Percentiles rank a stretch among this genome's conserved stretches.
phyloP scores from a whole-genome alignment of 2,113 vertebrate genomes.

The Steatornis caripensis region DNA sequence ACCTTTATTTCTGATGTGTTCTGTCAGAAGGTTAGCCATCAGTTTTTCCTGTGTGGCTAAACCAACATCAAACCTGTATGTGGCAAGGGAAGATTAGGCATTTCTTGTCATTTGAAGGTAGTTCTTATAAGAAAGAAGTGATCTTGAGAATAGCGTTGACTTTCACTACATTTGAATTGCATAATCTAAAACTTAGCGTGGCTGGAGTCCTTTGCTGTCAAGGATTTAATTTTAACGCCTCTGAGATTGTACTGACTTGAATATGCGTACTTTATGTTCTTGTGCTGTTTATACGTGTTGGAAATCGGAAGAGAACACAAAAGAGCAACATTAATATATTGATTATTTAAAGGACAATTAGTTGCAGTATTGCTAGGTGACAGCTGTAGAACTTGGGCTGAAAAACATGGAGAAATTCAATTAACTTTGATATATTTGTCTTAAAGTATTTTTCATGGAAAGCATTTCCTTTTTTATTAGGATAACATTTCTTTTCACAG shows the following conservation, averaged over 20 bases:
- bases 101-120: neutral
- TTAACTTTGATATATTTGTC: neutral
- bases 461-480: neutral
- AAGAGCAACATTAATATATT: neutral
- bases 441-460: slow-evolving; percentile 24
- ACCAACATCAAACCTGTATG: neutral
- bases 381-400: neutral
- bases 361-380: neutral
- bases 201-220: neutral
- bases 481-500: neutral
- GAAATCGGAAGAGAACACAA: neutral
- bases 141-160: neutral
- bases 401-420: neutral
- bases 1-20: neutral
- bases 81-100: neutral
- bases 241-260: slow-evolving; percentile 35
- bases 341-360: neutral
- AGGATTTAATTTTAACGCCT: slow-evolving; percentile 11
- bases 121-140: neutral
- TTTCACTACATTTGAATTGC: neutral
- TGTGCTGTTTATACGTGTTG: neutral
- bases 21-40: neutral
- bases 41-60: neutral
- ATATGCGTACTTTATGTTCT: slow-evolving; percentile 1
- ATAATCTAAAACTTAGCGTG: neutral